phyloP scores from a whole-genome alignment of 1,140 invertebrate genomes.

The Ceratina japonica region DNA sequence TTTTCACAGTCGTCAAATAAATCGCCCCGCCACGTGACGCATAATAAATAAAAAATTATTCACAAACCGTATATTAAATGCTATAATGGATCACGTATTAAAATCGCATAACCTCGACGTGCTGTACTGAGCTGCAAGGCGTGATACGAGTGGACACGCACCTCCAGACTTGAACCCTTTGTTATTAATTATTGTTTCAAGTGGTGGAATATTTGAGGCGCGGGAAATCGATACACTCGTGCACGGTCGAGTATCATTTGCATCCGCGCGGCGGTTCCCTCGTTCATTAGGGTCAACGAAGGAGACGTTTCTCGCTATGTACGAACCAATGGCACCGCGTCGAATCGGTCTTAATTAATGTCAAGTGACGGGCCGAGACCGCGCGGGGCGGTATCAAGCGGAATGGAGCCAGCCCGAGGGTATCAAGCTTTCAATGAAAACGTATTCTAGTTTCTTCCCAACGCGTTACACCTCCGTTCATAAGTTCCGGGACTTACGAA shows the following conservation, averaged over 20 bases:
- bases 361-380: slow-evolving; percentile 30
- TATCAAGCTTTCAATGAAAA: too few species aligned
- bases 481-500: too few species aligned
- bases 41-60: slow-evolving; percentile 15
- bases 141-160: too few species aligned
- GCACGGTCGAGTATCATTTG: slow-evolving; percentile 28
- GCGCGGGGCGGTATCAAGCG: too few species aligned
- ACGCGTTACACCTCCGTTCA: too few species aligned
- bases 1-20: slow-evolving; percentile 22
- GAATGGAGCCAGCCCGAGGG: too few species aligned
- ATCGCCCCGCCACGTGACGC: background rate
- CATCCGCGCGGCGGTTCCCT: slow-evolving; percentile 8
- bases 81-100: too few species aligned
- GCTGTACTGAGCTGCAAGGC: too few species aligned
- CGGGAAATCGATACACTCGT: slow-evolving; percentile 1
- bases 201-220: background rate
- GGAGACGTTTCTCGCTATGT: slow-evolving; percentile 34
- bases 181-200: background rate
- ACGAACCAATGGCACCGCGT: slow-evolving; percentile 29
- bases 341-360: slow-evolving; percentile 55
- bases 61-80: background rate
- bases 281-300: slow-evolving; percentile 55
- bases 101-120: background rate
- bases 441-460: too few species aligned
- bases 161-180: too few species aligned